A percentile compares a stretch with the other conserved stretches of the same genome.
Conservation (phyloP, 2,888 invertebrate species). For the Fabriciana adippe region DNA sequence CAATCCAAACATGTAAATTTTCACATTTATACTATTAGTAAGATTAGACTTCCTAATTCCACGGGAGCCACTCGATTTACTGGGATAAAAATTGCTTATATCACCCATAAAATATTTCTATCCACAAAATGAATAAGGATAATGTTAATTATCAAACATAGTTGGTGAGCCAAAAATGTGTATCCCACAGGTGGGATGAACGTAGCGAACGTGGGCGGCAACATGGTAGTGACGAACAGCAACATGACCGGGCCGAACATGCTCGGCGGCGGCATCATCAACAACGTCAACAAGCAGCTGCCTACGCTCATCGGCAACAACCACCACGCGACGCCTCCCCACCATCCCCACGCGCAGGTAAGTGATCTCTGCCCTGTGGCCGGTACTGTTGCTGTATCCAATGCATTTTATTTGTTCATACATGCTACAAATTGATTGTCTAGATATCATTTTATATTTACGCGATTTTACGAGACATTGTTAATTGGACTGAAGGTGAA, state of each 20-base stretch:
- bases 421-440: no score
- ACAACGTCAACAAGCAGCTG: conserved; percentile 89
- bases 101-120: no score
- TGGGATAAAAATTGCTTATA: no score
- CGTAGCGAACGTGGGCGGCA: conserved; percentile 84
- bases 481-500: no score
- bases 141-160: neutral
- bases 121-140: neutral
- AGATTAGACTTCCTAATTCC: no score
- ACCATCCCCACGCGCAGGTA: conserved; percentile 79
- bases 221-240: conserved; percentile 91
- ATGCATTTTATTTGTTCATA: neutral
- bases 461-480: no score
- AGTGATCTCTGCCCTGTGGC: conserved; percentile 15
- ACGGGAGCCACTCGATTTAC: no score
- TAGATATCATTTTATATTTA: no score
- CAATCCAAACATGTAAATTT: no score
- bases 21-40: no score
- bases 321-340: conserved; percentile 66
- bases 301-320: conserved; percentile 84
- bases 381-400: neutral
- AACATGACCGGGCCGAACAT: conserved; percentile 88
- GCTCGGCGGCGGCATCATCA: conserved; percentile 89
- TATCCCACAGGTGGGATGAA: conserved; percentile 82
- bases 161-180: neutral